Conservation (phyloP, 2,113 vertebrate genomes). For the Nyctibius bracteatus region DNA sequence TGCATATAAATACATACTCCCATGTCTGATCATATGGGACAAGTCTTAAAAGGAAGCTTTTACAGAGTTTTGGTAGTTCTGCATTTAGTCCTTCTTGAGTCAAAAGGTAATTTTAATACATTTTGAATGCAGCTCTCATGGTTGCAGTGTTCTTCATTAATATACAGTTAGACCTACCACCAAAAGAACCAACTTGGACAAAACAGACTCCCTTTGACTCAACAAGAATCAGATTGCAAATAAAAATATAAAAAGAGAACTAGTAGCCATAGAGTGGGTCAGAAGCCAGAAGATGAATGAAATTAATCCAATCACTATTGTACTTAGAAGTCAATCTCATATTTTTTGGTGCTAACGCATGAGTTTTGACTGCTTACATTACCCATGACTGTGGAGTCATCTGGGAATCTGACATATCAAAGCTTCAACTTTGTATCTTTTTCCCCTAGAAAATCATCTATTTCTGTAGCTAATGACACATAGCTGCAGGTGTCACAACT, state of each 20-base stretch:
- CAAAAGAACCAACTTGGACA: background rate
- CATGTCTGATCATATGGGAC: background rate
- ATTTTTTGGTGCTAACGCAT: background rate
- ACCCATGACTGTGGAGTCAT: background rate
- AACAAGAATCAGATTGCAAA: background rate
- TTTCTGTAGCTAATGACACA: background rate
- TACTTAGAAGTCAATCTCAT: background rate
- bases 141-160: background rate
- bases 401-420: background rate
- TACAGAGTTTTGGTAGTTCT: background rate
- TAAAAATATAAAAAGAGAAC: background rate
- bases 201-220: background rate
- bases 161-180: background rate
- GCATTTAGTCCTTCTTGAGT: background rate
- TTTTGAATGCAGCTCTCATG: background rate
- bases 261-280: background rate
- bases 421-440: background rate
- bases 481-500: background rate
- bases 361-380: background rate
- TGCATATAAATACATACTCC: background rate
- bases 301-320: background rate
- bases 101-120: background rate
- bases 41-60: background rate
- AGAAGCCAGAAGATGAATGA: background rate
- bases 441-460: background rate